phyloP scores from a whole-genome alignment of 2,888 invertebrate species.

The Dicycla oo region DNA sequence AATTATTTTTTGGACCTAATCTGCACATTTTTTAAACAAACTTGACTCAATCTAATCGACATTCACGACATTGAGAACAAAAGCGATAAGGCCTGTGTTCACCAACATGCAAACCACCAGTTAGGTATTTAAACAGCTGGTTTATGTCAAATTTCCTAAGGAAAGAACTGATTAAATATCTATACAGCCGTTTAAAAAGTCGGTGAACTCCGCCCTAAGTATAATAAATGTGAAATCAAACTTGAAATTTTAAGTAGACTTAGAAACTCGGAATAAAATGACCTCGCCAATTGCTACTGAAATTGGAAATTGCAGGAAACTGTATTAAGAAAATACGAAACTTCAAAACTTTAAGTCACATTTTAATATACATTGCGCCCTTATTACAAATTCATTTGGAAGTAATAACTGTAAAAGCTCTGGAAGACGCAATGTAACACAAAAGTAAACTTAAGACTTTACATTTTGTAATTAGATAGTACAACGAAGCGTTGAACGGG shows the following conservation, averaged over 20 bases:
- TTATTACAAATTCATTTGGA: conserved; percentile 46
- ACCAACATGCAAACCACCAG: too few relatives aligned
- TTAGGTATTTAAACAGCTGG: too few relatives aligned
- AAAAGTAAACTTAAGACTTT: conserved; percentile 49
- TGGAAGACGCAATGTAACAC: conserved; percentile 52
- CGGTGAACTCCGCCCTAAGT: too few relatives aligned
- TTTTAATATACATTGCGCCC: conserved; percentile 43
- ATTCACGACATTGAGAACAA: conserved; percentile 47
- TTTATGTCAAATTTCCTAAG: too few relatives aligned
- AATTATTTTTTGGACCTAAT: conserved; percentile 6
- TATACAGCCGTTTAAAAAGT: too few relatives aligned
- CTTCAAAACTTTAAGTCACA: conserved; percentile 33
- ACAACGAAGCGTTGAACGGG: conserved; percentile 73
- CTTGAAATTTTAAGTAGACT: conserved; percentile 64
- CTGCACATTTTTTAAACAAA: conserved; percentile 38
- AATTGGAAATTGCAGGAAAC: conserved; percentile 51
- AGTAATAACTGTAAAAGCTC: conserved; percentile 26
- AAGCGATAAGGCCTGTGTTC: too few relatives aligned
- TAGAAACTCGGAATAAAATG: conserved; percentile 55
- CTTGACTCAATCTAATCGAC: conserved; percentile 33
- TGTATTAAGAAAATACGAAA: conserved; percentile 53
- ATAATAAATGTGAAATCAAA: conserved; percentile 67
- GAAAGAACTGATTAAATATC: too few relatives aligned
- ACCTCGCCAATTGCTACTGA: conserved; percentile 54
- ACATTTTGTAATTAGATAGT: conserved; percentile 61